These are phyloP conservation scores for Pseudopleuronectes americanus DNA, from an alignment of 2,797 vertebrate genomes.

Conservation along the genomic window DNA sequence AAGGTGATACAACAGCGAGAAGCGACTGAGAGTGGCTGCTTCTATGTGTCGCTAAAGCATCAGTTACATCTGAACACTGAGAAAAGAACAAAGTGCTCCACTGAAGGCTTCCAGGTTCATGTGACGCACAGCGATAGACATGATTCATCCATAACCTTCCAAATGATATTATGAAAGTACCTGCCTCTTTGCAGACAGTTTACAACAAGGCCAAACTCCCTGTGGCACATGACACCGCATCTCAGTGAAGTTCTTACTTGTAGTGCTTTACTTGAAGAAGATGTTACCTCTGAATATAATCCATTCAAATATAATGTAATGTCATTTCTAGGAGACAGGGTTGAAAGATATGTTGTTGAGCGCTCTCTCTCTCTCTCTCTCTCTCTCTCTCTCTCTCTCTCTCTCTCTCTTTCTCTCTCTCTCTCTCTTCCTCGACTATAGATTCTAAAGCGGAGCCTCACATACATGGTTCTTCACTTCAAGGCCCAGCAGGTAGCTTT, in stretches of 20 bases:
- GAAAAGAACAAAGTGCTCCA: too few relatives aligned
- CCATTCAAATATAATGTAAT: not conserved
- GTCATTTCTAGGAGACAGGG: not conserved
- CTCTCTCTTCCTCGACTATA: not conserved
- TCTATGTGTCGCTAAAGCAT: not conserved
- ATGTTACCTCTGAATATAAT: not conserved
- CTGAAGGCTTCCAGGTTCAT: too few relatives aligned
- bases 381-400: not conserved
- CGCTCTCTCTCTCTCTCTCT: not conserved
- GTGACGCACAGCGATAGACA: too few relatives aligned
- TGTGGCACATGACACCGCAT: not conserved
- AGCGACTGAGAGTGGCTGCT: not conserved
- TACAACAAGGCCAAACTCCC: not conserved
- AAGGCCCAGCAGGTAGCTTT: constrained; percentile 70
- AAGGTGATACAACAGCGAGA: too few relatives aligned
- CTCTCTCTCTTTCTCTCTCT: not conserved
- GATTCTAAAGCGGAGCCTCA: constrained; percentile 29
- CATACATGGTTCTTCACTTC: constrained; percentile 67
- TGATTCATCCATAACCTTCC: too few relatives aligned
- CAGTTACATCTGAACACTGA: too few relatives aligned
- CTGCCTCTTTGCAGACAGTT: too few relatives aligned
- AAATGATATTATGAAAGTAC: too few relatives aligned
- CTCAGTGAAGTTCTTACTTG: not conserved
- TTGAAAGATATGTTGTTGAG: not conserved
- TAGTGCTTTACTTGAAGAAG: not conserved